These are phyloP conservation scores for Chrysocyon brachyurus DNA, from an alignment of 2,797 vertebrate species.

Conservation along the genomic window DNA sequence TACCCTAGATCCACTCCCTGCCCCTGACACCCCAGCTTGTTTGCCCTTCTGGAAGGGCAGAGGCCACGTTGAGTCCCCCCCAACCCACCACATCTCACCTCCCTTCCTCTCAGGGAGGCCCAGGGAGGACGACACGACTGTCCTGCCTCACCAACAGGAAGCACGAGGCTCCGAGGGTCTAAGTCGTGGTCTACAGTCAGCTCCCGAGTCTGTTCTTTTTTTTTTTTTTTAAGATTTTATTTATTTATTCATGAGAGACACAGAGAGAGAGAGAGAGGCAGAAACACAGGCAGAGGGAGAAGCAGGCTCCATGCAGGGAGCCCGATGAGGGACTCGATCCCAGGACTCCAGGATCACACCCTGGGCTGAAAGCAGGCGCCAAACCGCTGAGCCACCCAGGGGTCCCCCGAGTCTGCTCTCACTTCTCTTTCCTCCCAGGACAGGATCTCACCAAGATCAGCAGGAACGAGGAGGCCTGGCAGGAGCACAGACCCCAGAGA, in stretches of 20 bases:
- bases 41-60: neutral
- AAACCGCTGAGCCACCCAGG: too few relatives aligned
- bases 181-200: neutral
- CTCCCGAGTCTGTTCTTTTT: neutral
- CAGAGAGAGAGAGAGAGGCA: too few relatives aligned
- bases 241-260: too few relatives aligned
- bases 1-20: neutral
- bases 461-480: neutral
- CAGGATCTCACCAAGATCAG: neutral
- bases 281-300: too few relatives aligned
- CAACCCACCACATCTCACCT: too few relatives aligned
- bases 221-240: too few relatives aligned
- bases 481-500: neutral
- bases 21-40: neutral
- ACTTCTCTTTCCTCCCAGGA: neutral
- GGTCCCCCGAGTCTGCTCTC: too few relatives aligned
- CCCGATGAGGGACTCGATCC: accelerated
- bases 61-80: neutral
- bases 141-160: too few relatives aligned
- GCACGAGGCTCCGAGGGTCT: neutral
- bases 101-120: neutral
- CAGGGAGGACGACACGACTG: neutral
- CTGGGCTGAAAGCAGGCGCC: too few relatives aligned
- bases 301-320: too few relatives aligned
- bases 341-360: too few relatives aligned